These are phyloP conservation scores for Nibea albiflora DNA, from an alignment of 2,113 vertebrate species.

Conservation along the genomic window DNA sequence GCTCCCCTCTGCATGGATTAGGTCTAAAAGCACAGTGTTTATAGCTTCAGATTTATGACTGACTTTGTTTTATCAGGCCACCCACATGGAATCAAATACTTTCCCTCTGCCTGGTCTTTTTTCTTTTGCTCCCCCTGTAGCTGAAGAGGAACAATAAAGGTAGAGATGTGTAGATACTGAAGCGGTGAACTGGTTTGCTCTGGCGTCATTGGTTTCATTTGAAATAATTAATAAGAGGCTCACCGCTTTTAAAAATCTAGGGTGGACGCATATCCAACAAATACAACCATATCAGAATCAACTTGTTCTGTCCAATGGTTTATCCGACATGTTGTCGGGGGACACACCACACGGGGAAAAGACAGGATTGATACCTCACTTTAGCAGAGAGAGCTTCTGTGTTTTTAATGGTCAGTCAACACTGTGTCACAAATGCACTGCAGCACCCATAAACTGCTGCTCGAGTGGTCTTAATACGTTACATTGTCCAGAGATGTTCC, in stretches of 20 bases:
- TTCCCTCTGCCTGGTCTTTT: slow-evolving; percentile 22
- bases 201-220: not conserved
- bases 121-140: slow-evolving; percentile 10
- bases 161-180: not conserved
- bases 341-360: not conserved
- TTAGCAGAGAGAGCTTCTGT: not conserved
- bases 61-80: slow-evolving; percentile 77
- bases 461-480: too few relatives aligned
- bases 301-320: not conserved
- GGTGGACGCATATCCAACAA: not conserved
- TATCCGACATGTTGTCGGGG: not conserved
- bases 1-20: slow-evolving; percentile 55
- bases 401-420: too few relatives aligned
- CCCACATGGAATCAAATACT: slow-evolving; percentile 68
- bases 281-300: too few relatives aligned
- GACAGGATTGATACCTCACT: not conserved
- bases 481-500: not conserved
- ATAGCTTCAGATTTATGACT: slow-evolving; percentile 68
- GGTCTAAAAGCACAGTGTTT: slow-evolving; percentile 68
- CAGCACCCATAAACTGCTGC: not conserved
- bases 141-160: slow-evolving; percentile 8
- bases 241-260: not conserved
- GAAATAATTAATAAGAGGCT: not conserved
- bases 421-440: not conserved
- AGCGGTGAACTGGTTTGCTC: not conserved